These are phyloP conservation scores for Poeciliopsis prolifica DNA, from an alignment of 2,113 vertebrate genomes.

Conservation along the genomic window DNA sequence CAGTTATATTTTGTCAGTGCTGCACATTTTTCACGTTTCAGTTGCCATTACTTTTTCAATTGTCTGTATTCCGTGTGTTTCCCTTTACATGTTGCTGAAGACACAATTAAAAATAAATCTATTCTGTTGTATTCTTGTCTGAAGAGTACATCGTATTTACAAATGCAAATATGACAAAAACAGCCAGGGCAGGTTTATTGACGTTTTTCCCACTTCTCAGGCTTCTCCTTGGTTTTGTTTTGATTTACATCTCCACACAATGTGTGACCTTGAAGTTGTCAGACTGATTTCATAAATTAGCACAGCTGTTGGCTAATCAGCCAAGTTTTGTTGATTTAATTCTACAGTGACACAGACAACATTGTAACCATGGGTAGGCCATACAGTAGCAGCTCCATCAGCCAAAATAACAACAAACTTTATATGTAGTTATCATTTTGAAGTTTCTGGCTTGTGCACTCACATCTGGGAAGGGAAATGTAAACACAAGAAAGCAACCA, in stretches of 20 bases:
- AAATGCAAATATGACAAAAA: background rate
- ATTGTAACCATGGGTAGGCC: too few species aligned
- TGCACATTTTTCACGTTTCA: too few species aligned
- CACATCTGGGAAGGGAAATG: too few species aligned
- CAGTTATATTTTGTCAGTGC: too few species aligned
- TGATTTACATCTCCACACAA: slow-evolving; percentile 39
- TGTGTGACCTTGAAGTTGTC: slow-evolving; percentile 62
- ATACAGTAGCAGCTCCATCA: too few species aligned
- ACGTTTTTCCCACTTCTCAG: background rate
- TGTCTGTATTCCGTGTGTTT: too few species aligned
- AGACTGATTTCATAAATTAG: slow-evolving; percentile 53
- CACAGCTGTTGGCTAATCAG: slow-evolving; percentile 61
- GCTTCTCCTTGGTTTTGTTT: slow-evolving; percentile 12
- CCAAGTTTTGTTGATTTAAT: slow-evolving; percentile 52
- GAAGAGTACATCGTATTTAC: background rate
- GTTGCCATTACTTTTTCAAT: too few species aligned
- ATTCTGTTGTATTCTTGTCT: background rate
- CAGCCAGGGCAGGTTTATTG: background rate
- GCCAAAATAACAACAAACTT: too few species aligned
- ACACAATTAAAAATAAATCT: background rate
- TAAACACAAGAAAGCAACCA: too few species aligned
- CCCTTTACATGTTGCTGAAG: too few species aligned
- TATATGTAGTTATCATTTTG: too few species aligned
- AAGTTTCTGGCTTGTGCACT: too few species aligned
- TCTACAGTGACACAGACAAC: background rate